A percentile compares a stretch with the other conserved stretches of the same genome.
These are phyloP conservation scores for Spondyliosoma cantharus DNA, from an alignment of 2,797 vertebrate genomes.

Conservation along the genomic window DNA sequence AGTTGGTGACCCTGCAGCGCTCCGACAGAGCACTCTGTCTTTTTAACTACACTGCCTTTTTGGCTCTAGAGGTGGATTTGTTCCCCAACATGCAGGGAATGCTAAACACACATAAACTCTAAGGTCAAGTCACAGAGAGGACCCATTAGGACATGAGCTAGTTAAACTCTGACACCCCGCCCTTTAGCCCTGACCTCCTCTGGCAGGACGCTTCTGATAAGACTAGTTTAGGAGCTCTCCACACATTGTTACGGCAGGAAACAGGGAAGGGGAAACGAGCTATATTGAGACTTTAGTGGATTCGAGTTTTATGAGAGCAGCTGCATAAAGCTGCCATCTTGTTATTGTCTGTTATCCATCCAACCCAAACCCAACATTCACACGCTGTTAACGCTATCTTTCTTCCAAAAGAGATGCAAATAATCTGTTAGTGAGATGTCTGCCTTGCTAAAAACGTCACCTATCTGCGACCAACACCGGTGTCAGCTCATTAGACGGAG, in stretches of 20 bases:
- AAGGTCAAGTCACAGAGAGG: constrained; percentile 59
- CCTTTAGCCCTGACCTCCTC: constrained; percentile 59
- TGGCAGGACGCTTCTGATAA: constrained; percentile 53
- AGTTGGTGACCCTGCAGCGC: constrained; percentile 46
- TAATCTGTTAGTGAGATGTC: constrained; percentile 22
- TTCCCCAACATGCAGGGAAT: constrained; percentile 61
- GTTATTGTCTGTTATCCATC: constrained; percentile 32
- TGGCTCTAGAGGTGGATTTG: constrained; percentile 48
- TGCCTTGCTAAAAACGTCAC: constrained; percentile 52
- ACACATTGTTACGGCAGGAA: constrained; percentile 41
- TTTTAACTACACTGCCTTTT: constrained; percentile 43
- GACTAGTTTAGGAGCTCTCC: constrained; percentile 21
- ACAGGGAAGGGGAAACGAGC: neutral
- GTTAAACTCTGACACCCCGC: constrained; percentile 66
- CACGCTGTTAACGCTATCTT: constrained; percentile 14
- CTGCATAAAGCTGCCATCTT: constrained; percentile 32
- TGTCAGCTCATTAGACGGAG: constrained; percentile 71
- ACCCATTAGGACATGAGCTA: constrained; percentile 63
- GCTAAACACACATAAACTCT: constrained; percentile 55
- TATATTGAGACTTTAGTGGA: constrained; percentile 9
- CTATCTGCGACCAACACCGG: constrained; percentile 41
- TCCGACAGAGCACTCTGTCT: constrained; percentile 33
- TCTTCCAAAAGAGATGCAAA: constrained; percentile 23
- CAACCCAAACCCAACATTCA: constrained; percentile 34
- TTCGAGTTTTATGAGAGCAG: constrained; percentile 15